These are phyloP conservation scores for Trachelipus rathkii DNA, from an alignment of 1,140 invertebrate genomes.

Conservation along the genomic window DNA sequence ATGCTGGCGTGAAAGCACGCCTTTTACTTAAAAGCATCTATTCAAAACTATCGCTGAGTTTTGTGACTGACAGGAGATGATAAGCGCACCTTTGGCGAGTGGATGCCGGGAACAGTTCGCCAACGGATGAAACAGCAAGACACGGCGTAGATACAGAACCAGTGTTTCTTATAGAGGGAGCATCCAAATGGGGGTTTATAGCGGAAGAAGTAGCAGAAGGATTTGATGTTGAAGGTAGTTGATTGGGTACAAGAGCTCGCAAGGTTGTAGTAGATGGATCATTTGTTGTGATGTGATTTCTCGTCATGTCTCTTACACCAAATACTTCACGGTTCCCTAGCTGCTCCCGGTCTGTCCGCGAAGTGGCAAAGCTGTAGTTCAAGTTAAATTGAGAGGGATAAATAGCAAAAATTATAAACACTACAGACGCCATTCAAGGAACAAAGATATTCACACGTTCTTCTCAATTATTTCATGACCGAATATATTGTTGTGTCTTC, in stretches of 20 bases:
- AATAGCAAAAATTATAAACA: neutral
- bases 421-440: no score
- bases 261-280: slow-evolving; percentile 46
- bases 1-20: no score
- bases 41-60: no score
- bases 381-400: neutral
- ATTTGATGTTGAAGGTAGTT: slow-evolving; percentile 3
- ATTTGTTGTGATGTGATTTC: slow-evolving; percentile 54
- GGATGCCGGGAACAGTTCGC: neutral
- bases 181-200: neutral
- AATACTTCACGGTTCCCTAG: slow-evolving; percentile 50
- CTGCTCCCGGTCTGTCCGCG: neutral
- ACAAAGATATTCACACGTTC: no score
- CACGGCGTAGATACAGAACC: neutral
- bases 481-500: no score
- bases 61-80: neutral
- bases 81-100: neutral
- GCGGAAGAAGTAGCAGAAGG: neutral
- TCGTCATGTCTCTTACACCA: slow-evolving; percentile 55
- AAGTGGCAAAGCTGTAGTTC: slow-evolving; percentile 6
- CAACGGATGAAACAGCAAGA: neutral
- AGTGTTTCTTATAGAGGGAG: neutral
- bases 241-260: neutral
- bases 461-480: no score
- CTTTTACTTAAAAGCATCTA: no score